Conservation (phyloP, 53 echinoderm and acorn worm genomes). For the Temnopleurus reevesii region DNA sequence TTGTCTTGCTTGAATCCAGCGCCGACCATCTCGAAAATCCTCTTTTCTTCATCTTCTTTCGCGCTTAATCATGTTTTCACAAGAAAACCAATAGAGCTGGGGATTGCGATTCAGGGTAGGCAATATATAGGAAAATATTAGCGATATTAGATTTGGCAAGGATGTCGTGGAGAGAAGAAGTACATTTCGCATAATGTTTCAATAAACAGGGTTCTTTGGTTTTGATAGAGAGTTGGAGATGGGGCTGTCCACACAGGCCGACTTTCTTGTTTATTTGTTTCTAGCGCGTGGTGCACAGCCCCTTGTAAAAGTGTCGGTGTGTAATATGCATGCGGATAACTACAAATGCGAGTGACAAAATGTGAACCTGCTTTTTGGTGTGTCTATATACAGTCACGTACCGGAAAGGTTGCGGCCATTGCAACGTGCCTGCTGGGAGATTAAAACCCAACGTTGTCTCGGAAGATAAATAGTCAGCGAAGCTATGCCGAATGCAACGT, state of each 20-base stretch:
- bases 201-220: neutral
- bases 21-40: neutral
- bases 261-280: neutral
- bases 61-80: slow-evolving; percentile 24
- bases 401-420: neutral
- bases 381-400: neutral
- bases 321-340: no score
- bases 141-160: slow-evolving; percentile 19
- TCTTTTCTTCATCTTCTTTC: neutral
- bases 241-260: neutral
- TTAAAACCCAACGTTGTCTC: slow-evolving; percentile 26
- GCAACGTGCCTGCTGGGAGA: neutral
- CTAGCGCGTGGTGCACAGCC: neutral
- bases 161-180: neutral
- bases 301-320: no score
- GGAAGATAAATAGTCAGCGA: slow-evolving; percentile 23
- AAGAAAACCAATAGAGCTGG: slow-evolving; percentile 31
- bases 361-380: neutral
- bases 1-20: neutral
- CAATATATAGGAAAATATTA: slow-evolving; percentile 15
- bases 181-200: slow-evolving; percentile 7
- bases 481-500: slow-evolving; percentile 47
- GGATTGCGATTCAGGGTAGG: slow-evolving; percentile 14
- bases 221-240: neutral
- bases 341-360: neutral